Evolutionary conservation across 2,888 invertebrate species (phyloP), one percentile per base, ranked within the genome.

Genomic region (Linnaemya tessellans): DNA sequence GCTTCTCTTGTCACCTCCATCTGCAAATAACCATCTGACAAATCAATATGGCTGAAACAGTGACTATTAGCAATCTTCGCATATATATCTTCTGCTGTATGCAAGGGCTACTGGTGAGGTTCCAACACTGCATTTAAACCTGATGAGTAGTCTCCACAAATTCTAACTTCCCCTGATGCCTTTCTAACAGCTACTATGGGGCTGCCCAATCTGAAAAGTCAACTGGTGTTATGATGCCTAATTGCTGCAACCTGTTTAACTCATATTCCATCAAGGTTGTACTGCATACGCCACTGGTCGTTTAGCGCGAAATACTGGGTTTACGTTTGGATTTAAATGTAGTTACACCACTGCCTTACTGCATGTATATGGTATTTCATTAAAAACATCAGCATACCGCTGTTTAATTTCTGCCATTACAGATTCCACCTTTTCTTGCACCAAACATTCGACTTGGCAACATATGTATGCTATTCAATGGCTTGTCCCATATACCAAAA

Each of bases 401-500:
- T 54, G 13, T 35, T 51, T 41, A 51, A 68, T 68, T 68, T 54
- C 35, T 35, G 38, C 10, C 54, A 56, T 56, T 7, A 56, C 54
- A 22, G 20, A 18, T 38, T n/a, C 20, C 9, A 2, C 2, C 13
- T 22, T 20, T 20, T 20, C 20, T 20, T 41, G 41, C 3, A 20
- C 1, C 49, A 67, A 67, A 18, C 20, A 5, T 9, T 8, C 65
- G 20, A 67, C n/a, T 67, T 67, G 67, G 11, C 22, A 71, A 43
- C 71, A 58, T 11, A 58, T n/a, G n/a, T n/a, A n/a, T 38, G 15
- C 43, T 71, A 9, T n/a, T 71, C n/a, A 71, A 71, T 56, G 71
- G 71, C n/a, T 71, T 71, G 43, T 71, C 43, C 56, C 71, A 70
- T 56, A 56, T 10, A n/a, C 70, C 70, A 56, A 70, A 70, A 70